Evolutionary conservation across 2,888 invertebrate species (phyloP), one percentile per base, ranked within the genome.

Genomic region (Drosophila niveifrons): DNA sequence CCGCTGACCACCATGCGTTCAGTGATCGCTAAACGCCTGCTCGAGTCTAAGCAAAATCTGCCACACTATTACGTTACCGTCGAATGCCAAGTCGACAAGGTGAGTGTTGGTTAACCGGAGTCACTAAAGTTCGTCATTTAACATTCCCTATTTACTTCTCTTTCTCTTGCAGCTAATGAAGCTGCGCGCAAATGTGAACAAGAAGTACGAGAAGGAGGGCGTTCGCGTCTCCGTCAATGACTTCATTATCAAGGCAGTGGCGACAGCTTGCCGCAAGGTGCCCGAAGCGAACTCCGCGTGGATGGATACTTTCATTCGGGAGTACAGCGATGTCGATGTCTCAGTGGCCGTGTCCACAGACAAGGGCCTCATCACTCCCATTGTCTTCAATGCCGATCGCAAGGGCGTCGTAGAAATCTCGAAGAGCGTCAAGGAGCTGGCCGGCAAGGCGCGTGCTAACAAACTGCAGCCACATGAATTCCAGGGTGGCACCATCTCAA

Each of bases 271-370:
- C 90, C 95, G 95, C 90, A 96, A 96, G 91, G 97, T 99, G 59
- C 99, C 99, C 0, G 96, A 98, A 88, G 97, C 96, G 8, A 99
- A 99, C 93, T 96, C 98, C 2, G 95, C 97, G 66, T 99, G 99
- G 99, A 95, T 98, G 95, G 98, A 97, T 61, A 94, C 96, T 6
- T 95, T 95, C 86, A 98, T 99, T 90, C 95, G 99, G 93, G 97
- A 98, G 97, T 98, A 93, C 91, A 95, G 96, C 52, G 95, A 96
- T 86, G 99, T 99, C 9, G 99, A 99, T 92, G 96, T 99, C 1
- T 97, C 97, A 88, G 97, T 99, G 65, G 99, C 99, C 1, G 99
- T 99, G 4, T 97, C 98, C 68, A 99, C 99, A 0, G 97, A 98
- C 3, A 94, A 95, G 72, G 99, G 99, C 0, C 94, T 99, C 9